Evolutionary conservation across 92 coral and sea anemone species (phyloP).

Genomic region (Isaurus tuberculatus): DNA sequence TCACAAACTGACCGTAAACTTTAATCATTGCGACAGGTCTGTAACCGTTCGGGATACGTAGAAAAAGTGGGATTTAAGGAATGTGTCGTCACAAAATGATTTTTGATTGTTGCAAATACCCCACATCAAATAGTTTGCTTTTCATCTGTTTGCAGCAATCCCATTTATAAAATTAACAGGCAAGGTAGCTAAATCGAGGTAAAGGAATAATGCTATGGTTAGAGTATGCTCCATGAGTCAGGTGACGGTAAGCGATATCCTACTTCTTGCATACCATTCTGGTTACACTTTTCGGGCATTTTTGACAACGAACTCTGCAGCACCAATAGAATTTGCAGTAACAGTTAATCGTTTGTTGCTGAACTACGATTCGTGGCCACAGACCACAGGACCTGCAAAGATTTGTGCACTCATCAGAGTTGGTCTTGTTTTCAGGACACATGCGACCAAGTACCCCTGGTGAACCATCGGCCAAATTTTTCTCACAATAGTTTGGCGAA

Average conservation of each 20-base stretch:
- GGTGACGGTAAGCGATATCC: background rate
- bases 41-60: too few relatives aligned
- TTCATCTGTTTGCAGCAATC: too few relatives aligned
- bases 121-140: too few relatives aligned
- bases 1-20: too few relatives aligned
- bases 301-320: conserved; percentile 74
- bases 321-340: conserved; percentile 92
- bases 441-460: conserved; percentile 85
- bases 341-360: conserved; percentile 61
- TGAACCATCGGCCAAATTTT: conserved; percentile 61
- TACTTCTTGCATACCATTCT: conserved; percentile 51
- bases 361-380: conserved; percentile 9
- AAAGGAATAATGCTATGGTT: too few relatives aligned
- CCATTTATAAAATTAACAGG: too few relatives aligned
- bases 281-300: conserved; percentile 50
- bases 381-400: conserved; percentile 75
- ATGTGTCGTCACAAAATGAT: too few relatives aligned
- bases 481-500: conserved; percentile 90
- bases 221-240: background rate
- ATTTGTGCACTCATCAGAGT: conserved; percentile 54
- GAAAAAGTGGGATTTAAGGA: too few relatives aligned
- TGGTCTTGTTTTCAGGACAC: conserved; percentile 64
- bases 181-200: too few relatives aligned
- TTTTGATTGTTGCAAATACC: too few relatives aligned
- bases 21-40: too few relatives aligned